phyloP scores from a whole-genome alignment of 2,888 invertebrate genomes.

The Dryobota labecula region DNA sequence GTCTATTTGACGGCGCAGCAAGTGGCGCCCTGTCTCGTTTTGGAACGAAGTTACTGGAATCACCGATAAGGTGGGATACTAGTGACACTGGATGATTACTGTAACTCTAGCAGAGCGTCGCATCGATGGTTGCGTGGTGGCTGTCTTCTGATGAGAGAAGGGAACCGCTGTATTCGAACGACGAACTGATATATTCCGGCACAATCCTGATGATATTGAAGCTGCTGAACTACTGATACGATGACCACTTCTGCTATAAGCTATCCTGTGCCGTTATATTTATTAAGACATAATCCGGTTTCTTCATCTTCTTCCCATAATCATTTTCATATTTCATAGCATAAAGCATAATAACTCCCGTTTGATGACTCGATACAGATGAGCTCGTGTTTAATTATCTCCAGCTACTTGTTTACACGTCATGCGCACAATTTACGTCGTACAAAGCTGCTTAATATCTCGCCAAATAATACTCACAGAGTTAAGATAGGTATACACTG shows the following conservation, averaged over 20 bases:
- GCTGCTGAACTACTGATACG: too few relatives aligned
- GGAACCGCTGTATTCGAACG: too few relatives aligned
- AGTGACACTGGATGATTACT: too few relatives aligned
- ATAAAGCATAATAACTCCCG: constrained; percentile 16
- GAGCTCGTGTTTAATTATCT: constrained; percentile 54
- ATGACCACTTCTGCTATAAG: not conserved
- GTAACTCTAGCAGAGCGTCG: too few relatives aligned
- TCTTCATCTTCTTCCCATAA: not conserved
- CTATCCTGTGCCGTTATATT: not conserved
- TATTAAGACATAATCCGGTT: not conserved
- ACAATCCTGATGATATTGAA: too few relatives aligned
- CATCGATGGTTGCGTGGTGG: too few relatives aligned
- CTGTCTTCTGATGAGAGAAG: too few relatives aligned
- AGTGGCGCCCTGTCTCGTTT: not conserved
- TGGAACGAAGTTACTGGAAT: not conserved
- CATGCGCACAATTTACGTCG: constrained; percentile 52
- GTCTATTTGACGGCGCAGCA: not conserved
- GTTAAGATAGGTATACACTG: constrained; percentile 24
- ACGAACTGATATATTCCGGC: too few relatives aligned
- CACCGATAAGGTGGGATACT: too few relatives aligned
- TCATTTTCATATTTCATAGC: not conserved
- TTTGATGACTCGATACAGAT: constrained; percentile 19
- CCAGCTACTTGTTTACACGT: constrained; percentile 41
- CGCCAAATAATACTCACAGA: constrained; percentile 67
- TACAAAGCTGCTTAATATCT: constrained; percentile 61